A percentile compares a stretch with the other conserved stretches of the same genome.
Conservation (phyloP, 2,888 invertebrate species). For the Molorchus minor region DNA sequence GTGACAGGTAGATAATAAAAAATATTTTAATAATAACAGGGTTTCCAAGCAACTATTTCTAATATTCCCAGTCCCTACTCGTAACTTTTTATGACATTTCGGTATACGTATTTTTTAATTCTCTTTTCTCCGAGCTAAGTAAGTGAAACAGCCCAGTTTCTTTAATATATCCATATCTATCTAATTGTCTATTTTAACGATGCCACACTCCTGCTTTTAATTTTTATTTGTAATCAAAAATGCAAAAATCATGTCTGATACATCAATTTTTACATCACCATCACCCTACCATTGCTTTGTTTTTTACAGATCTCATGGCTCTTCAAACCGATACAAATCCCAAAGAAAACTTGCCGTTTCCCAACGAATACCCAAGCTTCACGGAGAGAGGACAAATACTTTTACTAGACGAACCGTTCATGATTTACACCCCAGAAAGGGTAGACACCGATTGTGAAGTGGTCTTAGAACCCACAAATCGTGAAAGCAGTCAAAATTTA, state of each 20-base stretch:
- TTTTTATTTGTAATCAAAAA: not conserved
- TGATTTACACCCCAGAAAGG: slow-evolving; percentile 24
- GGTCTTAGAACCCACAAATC: slow-evolving; percentile 23
- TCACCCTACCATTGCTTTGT: slow-evolving; percentile 31
- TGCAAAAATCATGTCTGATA: not conserved
- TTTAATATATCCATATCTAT: too few relatives aligned
- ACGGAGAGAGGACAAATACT: slow-evolving; percentile 31
- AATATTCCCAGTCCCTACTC: slow-evolving; percentile 11
- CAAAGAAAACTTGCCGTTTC: slow-evolving; percentile 23
- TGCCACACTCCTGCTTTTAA: too few relatives aligned
- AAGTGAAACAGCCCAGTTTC: too few relatives aligned
- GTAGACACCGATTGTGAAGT: slow-evolving; percentile 24
- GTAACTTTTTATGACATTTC: slow-evolving; percentile 18
- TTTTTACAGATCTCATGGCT: slow-evolving; percentile 34
- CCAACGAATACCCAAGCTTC: slow-evolving; percentile 22
- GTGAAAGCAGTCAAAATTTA: slow-evolving; percentile 14
- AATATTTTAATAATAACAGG: not conserved
- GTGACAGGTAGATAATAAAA: not conserved
- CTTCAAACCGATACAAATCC: slow-evolving; percentile 24
- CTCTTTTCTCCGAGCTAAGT: not conserved
- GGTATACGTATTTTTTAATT: slow-evolving; percentile 7
- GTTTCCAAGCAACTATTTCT: slow-evolving; percentile 9
- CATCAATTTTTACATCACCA: slow-evolving; percentile 2
- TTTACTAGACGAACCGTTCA: slow-evolving; percentile 24
- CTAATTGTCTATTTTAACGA: too few relatives aligned